Percentiles rank a stretch among this genome's conserved stretches.
phyloP scores from a whole-genome alignment of 1,140 invertebrate species.

The Drosophila bifasciata region DNA sequence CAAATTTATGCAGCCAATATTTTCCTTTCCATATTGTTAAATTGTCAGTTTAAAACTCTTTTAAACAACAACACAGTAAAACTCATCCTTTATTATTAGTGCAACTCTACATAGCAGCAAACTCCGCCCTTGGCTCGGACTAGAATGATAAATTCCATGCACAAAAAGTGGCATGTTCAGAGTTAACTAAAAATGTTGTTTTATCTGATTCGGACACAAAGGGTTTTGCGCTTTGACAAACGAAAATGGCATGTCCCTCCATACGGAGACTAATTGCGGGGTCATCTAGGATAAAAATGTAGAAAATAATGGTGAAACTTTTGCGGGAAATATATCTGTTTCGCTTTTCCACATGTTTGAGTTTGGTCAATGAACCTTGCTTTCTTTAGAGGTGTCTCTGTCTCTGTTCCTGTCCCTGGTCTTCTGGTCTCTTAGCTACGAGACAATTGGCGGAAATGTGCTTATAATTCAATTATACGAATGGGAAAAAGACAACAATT shows the following conservation, averaged over 20 bases:
- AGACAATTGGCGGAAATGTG: slow-evolving; percentile 34
- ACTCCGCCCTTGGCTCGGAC: slow-evolving; percentile 6
- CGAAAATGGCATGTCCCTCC: slow-evolving; percentile 43
- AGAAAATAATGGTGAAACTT: slow-evolving; percentile 56
- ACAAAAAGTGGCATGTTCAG: slow-evolving; percentile 51
- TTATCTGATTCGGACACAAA: slow-evolving; percentile 8
- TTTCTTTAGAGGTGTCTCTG: neutral
- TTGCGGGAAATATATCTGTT: slow-evolving; percentile 12
- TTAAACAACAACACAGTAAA: neutral
- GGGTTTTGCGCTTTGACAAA: slow-evolving; percentile 30
- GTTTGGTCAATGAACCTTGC: slow-evolving; percentile 61
- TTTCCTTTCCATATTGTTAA: neutral
- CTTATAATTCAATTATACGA: slow-evolving; percentile 64
- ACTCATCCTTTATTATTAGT: neutral
- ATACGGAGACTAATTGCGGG: slow-evolving; percentile 51
- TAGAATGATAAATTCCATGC: slow-evolving; percentile 27
- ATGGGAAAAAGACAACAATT: slow-evolving; percentile 21
- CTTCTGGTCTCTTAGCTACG: slow-evolving; percentile 23
- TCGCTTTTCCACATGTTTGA: neutral
- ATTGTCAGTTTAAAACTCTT: no score
- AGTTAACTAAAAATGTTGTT: slow-evolving; percentile 43
- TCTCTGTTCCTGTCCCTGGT: slow-evolving; percentile 1
- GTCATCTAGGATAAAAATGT: slow-evolving; percentile 34
- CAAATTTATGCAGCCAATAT: no score
- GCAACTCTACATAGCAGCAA: no score